Evolutionary conservation across 2,113 vertebrate genomes (phyloP), one percentile per base, ranked within the genome.

Genomic region (Oncorhynchus clarkii): DNA sequence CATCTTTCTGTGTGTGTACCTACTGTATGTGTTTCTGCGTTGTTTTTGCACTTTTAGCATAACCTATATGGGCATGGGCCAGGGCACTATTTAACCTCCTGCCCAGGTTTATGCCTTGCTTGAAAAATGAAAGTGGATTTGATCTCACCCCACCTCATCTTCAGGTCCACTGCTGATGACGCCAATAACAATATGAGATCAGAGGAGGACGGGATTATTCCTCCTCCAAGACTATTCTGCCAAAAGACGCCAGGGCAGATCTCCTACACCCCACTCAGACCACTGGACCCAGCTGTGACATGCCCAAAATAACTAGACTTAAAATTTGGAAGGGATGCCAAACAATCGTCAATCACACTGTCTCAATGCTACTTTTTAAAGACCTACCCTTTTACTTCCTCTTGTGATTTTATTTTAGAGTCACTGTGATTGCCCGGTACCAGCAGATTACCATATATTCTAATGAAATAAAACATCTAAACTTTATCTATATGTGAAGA

Each of bases 381-480:
- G 90, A 91, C 78, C 92, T 82, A 90, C 72, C 71, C 31, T 78
- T 79, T 77, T 69, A 70, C 71, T 81, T 88, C 79, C 80, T 89
- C 83, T 88, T 91, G 88, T 89, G 82, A 88, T 82, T 85, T 92
- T 87, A 82, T 88, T 93, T 92, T 91, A 88, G 86, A 90, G 91
- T 93, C 91, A 94, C 93, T 94, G 92, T 94, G 93, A 94, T 91
- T 91, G 91, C 84, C 87, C 84, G 92, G 92, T 94, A 94, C 93
- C 93, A 93, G 93, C 93, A 94, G 92, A 92, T 88, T 89, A 89
- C 85, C 76, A 91, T 90, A 91, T 92, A 92, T 90, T 85, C 85
- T 89, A 81, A 92, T 92, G 78, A 91, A 92, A 88, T 90, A 87
- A 91, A 89, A 83, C 85, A 85, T 87, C 81, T 81, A 82, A 88